Conservation (phyloP, 2,113 vertebrate species). For the Percina caprodes region DNA sequence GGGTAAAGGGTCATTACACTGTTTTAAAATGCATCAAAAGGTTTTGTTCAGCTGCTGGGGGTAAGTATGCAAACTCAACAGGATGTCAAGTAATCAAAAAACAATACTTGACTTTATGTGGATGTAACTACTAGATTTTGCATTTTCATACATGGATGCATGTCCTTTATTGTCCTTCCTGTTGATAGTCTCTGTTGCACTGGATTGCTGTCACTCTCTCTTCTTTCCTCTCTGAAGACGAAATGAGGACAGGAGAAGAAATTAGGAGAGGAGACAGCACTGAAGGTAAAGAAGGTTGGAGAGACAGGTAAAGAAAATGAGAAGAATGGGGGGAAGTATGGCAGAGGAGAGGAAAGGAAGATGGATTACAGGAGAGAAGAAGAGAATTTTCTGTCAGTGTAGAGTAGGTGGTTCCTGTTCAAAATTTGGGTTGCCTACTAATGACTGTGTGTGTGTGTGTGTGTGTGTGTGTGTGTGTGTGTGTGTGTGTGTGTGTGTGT, state of each 20-base stretch:
- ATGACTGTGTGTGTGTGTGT: conserved; percentile 39
- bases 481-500: conserved; percentile 16
- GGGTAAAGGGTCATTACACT: conserved; percentile 57
- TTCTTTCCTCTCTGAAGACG: background rate
- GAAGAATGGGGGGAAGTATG: background rate
- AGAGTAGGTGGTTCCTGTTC: conserved; percentile 55
- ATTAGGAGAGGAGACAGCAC: background rate
- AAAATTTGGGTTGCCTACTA: conserved; percentile 65
- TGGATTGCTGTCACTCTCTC: background rate
- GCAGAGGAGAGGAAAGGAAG: conserved; percentile 22
- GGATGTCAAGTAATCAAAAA: conserved; percentile 20
- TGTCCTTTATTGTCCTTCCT: background rate
- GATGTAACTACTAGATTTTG: background rate
- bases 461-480: conserved; percentile 17
- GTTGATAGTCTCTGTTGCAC: conserved; percentile 6
- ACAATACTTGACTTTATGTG: background rate
- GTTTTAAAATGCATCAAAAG: conserved; percentile 42
- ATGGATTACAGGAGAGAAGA: conserved; percentile 44
- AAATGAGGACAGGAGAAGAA: background rate
- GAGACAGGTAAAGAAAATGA: background rate
- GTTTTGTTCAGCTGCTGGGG: conserved; percentile 1
- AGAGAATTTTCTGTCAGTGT: conserved; percentile 40
- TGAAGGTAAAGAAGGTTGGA: background rate
- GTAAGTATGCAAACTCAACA: background rate
- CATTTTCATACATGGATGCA: conserved; percentile 4